These are phyloP conservation scores for Acrocephalus kingi DNA, from an alignment of 2,113 vertebrate genomes.

Conservation along the genomic window DNA sequence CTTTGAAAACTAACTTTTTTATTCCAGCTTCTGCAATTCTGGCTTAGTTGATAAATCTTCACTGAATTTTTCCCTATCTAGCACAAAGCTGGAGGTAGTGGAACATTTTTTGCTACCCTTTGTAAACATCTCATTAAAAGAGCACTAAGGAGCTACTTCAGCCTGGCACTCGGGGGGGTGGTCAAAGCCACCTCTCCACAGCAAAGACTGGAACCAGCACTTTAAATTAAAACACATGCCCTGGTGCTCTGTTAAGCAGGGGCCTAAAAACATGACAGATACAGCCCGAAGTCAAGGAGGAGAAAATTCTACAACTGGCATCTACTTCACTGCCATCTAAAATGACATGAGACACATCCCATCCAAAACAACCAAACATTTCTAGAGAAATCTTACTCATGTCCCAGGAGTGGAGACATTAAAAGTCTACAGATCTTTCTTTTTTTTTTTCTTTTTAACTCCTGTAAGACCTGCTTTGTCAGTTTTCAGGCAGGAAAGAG, in stretches of 20 bases:
- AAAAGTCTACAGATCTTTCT: background rate
- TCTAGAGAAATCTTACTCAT: background rate
- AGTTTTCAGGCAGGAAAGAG: background rate
- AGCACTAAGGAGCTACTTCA: background rate
- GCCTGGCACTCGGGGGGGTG: background rate
- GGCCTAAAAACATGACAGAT: background rate
- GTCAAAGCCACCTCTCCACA: background rate
- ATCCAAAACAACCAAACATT: background rate
- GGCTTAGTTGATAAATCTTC: background rate
- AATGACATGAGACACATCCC: background rate
- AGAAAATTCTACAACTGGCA: background rate
- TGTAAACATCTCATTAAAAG: background rate
- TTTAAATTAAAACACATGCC: background rate
- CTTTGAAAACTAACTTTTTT: background rate
- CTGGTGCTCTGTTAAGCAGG: background rate
- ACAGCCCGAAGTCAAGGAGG: background rate
- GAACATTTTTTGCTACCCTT: background rate
- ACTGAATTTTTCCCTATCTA: background rate
- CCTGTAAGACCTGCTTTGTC: background rate
- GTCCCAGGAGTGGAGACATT: background rate
- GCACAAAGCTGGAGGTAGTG: background rate
- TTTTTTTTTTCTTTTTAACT: background rate
- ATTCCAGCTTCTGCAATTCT: background rate
- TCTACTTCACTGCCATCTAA: background rate
- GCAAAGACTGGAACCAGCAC: background rate